Conservation (phyloP, 2,113 vertebrate genomes). For the Mormyrus iriodes region DNA sequence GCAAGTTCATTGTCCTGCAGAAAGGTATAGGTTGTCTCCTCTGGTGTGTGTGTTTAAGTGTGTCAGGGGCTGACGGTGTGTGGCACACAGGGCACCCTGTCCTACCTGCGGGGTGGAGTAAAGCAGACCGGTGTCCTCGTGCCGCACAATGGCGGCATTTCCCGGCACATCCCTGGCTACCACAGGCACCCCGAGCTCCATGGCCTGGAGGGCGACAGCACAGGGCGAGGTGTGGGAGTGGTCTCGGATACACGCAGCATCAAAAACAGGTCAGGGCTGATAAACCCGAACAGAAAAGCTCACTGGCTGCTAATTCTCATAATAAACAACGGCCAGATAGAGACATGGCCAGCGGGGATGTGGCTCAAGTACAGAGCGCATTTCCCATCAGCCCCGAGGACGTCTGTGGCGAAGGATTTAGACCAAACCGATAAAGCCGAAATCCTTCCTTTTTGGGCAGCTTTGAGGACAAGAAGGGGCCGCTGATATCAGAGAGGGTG, state of each 20-base stretch:
- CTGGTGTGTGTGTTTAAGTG: neutral
- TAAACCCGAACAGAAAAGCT: neutral
- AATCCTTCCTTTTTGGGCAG: neutral
- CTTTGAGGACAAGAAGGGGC: neutral
- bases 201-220: conserved; percentile 66
- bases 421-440: neutral
- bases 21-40: neutral
- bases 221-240: neutral
- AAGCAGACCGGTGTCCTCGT: conserved; percentile 75
- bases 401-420: neutral
- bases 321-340: neutral
- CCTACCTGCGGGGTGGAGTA: conserved; percentile 78
- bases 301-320: neutral
- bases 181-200: conserved; percentile 79
- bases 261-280: neutral
- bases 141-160: conserved; percentile 73
- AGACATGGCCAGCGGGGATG: neutral
- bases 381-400: neutral
- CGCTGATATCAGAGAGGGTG: neutral
- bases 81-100: neutral
- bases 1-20: neutral
- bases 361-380: neutral
- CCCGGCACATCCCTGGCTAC: conserved; percentile 82
- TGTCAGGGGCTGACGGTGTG: neutral
- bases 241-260: neutral